Conservation (phyloP, 1,140 invertebrate genomes). For the Arctopsyche grandis region DNA sequence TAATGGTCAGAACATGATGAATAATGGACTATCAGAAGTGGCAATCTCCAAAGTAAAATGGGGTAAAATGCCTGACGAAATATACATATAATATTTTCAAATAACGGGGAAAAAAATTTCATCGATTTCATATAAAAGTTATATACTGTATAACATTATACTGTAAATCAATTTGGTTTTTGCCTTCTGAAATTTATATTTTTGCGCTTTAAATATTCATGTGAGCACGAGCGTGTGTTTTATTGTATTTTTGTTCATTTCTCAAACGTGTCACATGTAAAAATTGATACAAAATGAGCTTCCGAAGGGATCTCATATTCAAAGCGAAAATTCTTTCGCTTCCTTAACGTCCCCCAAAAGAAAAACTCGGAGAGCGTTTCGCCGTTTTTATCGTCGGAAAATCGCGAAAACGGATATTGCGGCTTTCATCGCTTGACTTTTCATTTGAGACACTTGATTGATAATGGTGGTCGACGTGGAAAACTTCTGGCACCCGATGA, state of each 20-base stretch:
- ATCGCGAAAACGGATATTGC: conserved; percentile 20
- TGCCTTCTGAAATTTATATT: not conserved
- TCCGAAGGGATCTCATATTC: conserved; percentile 24
- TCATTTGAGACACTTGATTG: conserved; percentile 29
- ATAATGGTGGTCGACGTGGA: conserved; percentile 6
- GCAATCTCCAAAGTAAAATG: too few relatives aligned
- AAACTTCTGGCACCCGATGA: not conserved
- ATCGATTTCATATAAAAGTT: too few relatives aligned
- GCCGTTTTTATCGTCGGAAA: conserved; percentile 4
- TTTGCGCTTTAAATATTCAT: not conserved
- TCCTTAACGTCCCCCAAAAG: not conserved
- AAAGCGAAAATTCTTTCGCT: conserved; percentile 8
- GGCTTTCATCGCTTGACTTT: conserved; percentile 28
- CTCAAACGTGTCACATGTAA: conserved; percentile 19
- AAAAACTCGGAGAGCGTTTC: not conserved
- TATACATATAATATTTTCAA: too few relatives aligned
- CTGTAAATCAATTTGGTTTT: too few relatives aligned
- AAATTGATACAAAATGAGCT: conserved; percentile 26
- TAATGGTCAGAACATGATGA: too few relatives aligned
- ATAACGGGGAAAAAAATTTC: too few relatives aligned
- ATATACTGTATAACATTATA: too few relatives aligned
- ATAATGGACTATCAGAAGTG: too few relatives aligned
- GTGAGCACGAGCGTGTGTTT: not conserved
- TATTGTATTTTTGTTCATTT: not conserved
- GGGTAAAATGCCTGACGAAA: too few relatives aligned